A percentile compares a stretch with the other conserved stretches of the same genome.
phyloP scores from a whole-genome alignment of 1,140 invertebrate genomes.

The Sesamia nonagrioides region DNA sequence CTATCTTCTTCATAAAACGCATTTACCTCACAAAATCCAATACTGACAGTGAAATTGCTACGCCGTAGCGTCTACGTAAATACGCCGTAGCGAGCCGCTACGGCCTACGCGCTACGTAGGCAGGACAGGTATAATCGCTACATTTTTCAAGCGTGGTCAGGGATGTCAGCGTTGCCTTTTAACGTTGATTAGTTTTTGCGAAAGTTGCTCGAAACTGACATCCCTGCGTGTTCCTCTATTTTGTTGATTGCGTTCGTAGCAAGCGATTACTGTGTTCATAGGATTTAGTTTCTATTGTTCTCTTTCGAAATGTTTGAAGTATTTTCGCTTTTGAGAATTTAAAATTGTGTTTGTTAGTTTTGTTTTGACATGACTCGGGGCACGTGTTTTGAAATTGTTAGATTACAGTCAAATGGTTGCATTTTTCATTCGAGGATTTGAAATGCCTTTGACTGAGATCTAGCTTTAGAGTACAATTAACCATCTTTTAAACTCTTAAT shows the following conservation, averaged over 20 bases:
- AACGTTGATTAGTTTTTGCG: slow-evolving; percentile 50
- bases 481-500: no score
- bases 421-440: neutral
- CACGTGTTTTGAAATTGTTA: neutral
- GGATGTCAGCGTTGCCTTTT: slow-evolving; percentile 44
- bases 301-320: slow-evolving; percentile 5
- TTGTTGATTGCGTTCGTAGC: slow-evolving; percentile 42
- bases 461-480: no score
- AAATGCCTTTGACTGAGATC: no score
- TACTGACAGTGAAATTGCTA: slow-evolving; percentile 48
- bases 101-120: slow-evolving; percentile 20
- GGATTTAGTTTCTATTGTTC: slow-evolving; percentile 32
- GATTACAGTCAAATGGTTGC: neutral
- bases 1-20: neutral
- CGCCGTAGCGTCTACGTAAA: slow-evolving; percentile 42
- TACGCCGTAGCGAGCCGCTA: slow-evolving; percentile 22
- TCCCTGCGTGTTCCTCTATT: slow-evolving; percentile 26
- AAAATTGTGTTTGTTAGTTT: slow-evolving; percentile 30
- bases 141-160: slow-evolving; percentile 44
- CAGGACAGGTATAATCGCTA: slow-evolving; percentile 38
- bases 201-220: slow-evolving; percentile 35
- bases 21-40: slow-evolving; percentile 48
- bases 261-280: slow-evolving; percentile 32
- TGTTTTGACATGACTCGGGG: neutral
- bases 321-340: slow-evolving; percentile 8